A percentile compares a stretch with the other conserved stretches of the same genome.
phyloP scores from a whole-genome alignment of 1,140 invertebrate genomes.

The Pseudachorutes palmiensis region DNA sequence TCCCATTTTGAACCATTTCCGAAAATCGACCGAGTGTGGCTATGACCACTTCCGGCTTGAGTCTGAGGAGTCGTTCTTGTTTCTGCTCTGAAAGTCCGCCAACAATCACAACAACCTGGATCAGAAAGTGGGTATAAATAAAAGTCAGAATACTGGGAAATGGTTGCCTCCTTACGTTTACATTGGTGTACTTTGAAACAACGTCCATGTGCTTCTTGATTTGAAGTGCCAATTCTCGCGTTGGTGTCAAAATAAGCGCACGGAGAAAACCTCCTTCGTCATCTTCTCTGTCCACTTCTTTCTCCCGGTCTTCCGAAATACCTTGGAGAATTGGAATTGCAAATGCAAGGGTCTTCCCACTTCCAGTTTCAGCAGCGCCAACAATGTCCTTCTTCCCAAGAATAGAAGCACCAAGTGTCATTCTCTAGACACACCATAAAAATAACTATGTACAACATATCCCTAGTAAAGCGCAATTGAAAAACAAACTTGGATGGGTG shows the following conservation, averaged over 20 bases:
- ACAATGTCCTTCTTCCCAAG: constrained; percentile 77
- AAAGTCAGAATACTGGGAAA: background rate
- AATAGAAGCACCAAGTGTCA: constrained; percentile 74
- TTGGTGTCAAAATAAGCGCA: constrained; percentile 85
- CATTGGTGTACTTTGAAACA: constrained; percentile 70
- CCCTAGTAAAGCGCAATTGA: constrained; percentile 13
- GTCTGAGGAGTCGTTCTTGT: constrained; percentile 72
- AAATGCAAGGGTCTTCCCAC: constrained; percentile 95
- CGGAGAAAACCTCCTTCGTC: constrained; percentile 47
- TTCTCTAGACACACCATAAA: no score
- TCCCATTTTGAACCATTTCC: constrained; percentile 76
- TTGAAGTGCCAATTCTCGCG: constrained; percentile 89
- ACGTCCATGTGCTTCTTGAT: constrained; percentile 74
- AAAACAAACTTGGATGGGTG: constrained; percentile 59
- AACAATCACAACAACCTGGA: constrained; percentile 64
- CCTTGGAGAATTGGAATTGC: constrained; percentile 81
- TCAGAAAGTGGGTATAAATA: background rate
- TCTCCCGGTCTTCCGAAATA: constrained; percentile 54
- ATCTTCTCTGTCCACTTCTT: background rate
- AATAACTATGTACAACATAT: no score
- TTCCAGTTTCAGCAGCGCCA: constrained; percentile 94
- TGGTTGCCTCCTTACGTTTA: constrained; percentile 46
- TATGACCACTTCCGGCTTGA: constrained; percentile 82
- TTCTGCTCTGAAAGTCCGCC: constrained; percentile 86
- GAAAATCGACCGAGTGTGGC: constrained; percentile 92